Evolutionary conservation across 2,113 vertebrate species (phyloP).

Genomic region (Pavo muticus): DNA sequence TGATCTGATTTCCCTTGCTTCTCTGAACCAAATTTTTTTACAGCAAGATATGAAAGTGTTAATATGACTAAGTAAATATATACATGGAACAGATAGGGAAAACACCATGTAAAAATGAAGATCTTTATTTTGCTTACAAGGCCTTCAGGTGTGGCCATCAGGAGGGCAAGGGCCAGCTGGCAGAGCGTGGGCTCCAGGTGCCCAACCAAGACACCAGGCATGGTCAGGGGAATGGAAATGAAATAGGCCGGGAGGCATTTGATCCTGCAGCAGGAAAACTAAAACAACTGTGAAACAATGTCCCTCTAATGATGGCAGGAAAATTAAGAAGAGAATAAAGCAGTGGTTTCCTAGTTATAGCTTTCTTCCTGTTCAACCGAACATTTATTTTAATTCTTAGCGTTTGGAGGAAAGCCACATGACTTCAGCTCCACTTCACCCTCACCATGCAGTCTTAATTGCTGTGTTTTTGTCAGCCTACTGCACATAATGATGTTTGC

Average conservation of each 20-base stretch:
- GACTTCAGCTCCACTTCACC: background rate
- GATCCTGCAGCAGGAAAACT: background rate
- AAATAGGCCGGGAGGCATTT: background rate
- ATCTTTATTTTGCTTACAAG: background rate
- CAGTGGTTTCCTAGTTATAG: background rate
- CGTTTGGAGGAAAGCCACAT: background rate
- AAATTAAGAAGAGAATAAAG: background rate
- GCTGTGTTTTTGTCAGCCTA: background rate
- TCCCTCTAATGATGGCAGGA: background rate
- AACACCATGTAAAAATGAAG: background rate
- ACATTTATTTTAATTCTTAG: background rate
- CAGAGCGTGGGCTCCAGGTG: background rate
- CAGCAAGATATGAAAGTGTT: background rate
- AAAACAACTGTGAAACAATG: background rate
- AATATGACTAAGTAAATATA: background rate
- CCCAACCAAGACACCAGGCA: background rate
- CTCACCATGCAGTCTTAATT: background rate
- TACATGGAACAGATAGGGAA: background rate
- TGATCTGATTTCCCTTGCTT: rapidly evolving
- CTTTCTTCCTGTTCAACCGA: background rate
- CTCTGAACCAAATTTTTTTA: background rate
- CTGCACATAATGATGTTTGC: background rate
- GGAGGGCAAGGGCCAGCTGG: background rate
- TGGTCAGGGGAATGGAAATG: background rate
- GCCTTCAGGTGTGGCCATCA: background rate